Conservation (phyloP, 2,797 vertebrate genomes). For the Sphenopsis melanotis region DNA sequence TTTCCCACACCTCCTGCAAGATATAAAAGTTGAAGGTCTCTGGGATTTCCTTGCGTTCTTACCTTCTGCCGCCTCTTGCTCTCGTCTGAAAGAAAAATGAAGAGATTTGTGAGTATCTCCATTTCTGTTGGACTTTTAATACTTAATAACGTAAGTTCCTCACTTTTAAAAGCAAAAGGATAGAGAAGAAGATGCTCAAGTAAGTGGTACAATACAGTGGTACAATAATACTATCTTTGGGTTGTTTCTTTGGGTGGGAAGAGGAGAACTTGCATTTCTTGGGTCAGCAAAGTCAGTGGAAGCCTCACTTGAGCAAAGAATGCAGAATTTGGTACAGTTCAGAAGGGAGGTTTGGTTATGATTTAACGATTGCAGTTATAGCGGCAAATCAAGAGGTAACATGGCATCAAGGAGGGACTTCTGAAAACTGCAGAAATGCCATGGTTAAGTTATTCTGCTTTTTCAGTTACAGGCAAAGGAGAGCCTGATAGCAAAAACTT, state of each 20-base stretch:
- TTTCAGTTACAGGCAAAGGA: not conserved
- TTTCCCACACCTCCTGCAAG: slow-evolving; percentile 50
- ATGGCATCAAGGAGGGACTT: not conserved
- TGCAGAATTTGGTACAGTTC: not conserved
- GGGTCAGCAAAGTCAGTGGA: not conserved
- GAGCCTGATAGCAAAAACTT: not conserved
- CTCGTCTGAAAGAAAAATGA: slow-evolving; percentile 65
- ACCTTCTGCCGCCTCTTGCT: not conserved
- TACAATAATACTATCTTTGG: not conserved
- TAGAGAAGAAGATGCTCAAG: not conserved
- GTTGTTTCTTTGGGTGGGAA: not conserved
- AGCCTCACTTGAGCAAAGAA: not conserved
- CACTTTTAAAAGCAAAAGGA: not conserved
- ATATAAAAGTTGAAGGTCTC: slow-evolving; percentile 67
- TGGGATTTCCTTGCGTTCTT: not conserved
- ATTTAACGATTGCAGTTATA: not conserved
- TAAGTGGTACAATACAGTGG: too few species aligned
- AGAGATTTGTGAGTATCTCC: slow-evolving; percentile 66
- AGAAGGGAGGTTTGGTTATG: not conserved
- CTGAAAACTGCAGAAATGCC: not conserved
- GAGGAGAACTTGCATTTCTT: not conserved
- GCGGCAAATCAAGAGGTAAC: not conserved
- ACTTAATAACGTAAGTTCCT: not conserved
- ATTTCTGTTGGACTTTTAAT: not conserved
- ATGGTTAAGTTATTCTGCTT: not conserved